Base-by-base conservation (phyloP, 2,797 vertebrate species). In the Lepidocolaptes lacrymiger region DNA sequence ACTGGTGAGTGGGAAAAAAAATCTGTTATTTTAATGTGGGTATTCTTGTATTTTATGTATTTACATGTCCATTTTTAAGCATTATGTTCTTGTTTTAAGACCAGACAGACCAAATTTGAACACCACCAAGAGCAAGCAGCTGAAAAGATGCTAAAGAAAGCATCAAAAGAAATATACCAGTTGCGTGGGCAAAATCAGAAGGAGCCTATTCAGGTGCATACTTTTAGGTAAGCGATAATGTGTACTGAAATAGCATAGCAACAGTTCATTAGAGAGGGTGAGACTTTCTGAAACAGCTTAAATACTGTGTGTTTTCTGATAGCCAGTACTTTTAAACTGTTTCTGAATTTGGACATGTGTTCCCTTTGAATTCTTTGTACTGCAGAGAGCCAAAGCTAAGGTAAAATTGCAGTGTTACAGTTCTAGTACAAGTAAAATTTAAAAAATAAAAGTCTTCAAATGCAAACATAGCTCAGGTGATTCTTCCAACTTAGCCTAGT, bases 121-220 rank as follows among this genome's bases (percentile, higher is more conserved):
- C 98, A 99, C 96, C 98, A 98, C 39, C 99, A 99, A 96, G 99
- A 99, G 97, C 99, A 99, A 98, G 99, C 98, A 73, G 99, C 98
- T 30, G 99, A 99, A 97, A 98, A 99, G 97, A 98, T 99, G 98
- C 97, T 99, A 85, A 99, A 99, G 97, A 99, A 99, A 95, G 99
- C 99, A 41, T 99, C 99, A 82, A 99, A 98, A 95, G 99, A 99
- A 97, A 98, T 99, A 88, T 98, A 99, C 93, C 99, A 99, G 97
- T 98, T 99, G 98, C 99, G 99, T 89, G 99, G 99, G 69, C 99
- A 99, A 98, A 99, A 98, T 97, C 99, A 99, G 97, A 99, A 99
- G 95, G 99, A 99, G 94, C 99, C 99, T 34, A 97, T 99, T 83
- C 99, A 99, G 15, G 99, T 99, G 97, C 99, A 99, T 96, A 99